Evolutionary conservation across 2,888 invertebrate genomes (phyloP).

Genomic region (Protonemura montana): DNA sequence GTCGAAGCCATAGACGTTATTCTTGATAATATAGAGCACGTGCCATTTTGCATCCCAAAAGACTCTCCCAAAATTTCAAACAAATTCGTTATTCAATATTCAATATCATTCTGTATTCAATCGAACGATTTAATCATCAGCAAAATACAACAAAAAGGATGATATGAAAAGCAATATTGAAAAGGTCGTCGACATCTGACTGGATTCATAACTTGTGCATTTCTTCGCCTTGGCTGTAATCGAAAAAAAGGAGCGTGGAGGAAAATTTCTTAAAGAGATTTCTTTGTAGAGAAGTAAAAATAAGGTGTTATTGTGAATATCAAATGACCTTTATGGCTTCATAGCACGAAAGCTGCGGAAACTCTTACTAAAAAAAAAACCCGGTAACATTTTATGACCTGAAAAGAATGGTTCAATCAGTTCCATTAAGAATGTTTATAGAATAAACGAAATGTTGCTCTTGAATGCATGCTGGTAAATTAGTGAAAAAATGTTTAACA

Average conservation of each 20-base stretch:
- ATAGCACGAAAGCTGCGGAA: not conserved
- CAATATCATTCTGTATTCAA: not conserved
- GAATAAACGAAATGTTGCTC: too few relatives aligned
- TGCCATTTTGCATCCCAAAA: not conserved
- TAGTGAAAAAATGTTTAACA: not conserved
- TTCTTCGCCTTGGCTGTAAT: not conserved
- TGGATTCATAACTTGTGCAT: not conserved
- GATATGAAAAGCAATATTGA: not conserved
- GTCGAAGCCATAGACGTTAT: too few relatives aligned
- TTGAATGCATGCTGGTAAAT: not conserved
- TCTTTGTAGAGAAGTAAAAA: not conserved
- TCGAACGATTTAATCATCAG: not conserved
- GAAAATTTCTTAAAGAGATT: not conserved
- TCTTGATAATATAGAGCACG: not conserved
- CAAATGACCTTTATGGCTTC: not conserved
- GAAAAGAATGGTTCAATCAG: not conserved
- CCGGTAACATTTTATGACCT: not conserved
- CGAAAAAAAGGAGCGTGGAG: not conserved
- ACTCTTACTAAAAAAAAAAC: not conserved
- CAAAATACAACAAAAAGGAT: not conserved
- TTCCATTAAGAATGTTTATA: too few relatives aligned
- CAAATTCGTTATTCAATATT: not conserved
- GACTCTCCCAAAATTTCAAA: not conserved
- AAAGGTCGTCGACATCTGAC: not conserved
- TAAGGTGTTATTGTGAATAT: constrained; percentile 12